These are phyloP conservation scores for Coranthus polyacanthus DNA, from an alignment of 2,797 vertebrate species.

Conservation along the genomic window DNA sequence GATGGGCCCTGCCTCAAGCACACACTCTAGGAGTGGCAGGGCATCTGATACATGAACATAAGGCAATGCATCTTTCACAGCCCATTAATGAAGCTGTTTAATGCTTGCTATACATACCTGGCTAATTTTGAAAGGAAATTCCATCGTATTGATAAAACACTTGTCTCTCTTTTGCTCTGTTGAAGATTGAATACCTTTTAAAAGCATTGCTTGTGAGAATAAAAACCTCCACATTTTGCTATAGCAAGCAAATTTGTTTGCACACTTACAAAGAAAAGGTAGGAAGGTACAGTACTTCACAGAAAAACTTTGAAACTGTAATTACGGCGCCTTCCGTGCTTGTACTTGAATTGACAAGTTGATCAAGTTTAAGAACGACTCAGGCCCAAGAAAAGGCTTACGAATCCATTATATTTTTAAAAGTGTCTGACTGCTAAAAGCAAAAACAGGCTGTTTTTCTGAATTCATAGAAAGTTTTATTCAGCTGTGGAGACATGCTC, in stretches of 20 bases:
- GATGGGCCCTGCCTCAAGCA: slow-evolving; percentile 66
- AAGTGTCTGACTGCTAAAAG: slow-evolving; percentile 12
- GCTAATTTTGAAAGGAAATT: slow-evolving; percentile 42
- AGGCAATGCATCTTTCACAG: slow-evolving; percentile 54
- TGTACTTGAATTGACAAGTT: slow-evolving; percentile 1
- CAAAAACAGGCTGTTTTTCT: slow-evolving; percentile 29
- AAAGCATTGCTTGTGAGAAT: slow-evolving; percentile 9
- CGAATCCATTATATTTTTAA: slow-evolving; percentile 12
- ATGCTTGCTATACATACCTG: slow-evolving; percentile 46
- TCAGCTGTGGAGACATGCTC: slow-evolving; percentile 40
- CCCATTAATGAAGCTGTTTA: slow-evolving; percentile 69
- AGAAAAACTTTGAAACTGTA: neutral
- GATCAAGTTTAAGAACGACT: slow-evolving; percentile 29
- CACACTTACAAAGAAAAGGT: no score
- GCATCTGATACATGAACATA: slow-evolving; percentile 67
- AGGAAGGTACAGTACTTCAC: neutral
- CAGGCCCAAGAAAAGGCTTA: neutral
- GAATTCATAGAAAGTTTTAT: slow-evolving; percentile 28
- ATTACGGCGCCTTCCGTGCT: neutral
- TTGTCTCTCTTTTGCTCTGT: slow-evolving; percentile 25
- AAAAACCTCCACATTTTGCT: neutral
- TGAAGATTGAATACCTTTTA: neutral
- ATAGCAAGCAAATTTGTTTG: neutral
- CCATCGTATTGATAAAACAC: slow-evolving; percentile 16
- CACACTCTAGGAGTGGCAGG: slow-evolving; percentile 67